Percentiles rank a stretch among this genome's conserved stretches.
Evolutionary conservation across 2,113 vertebrate genomes (phyloP).

Genomic region (Ifrita kowaldi): DNA sequence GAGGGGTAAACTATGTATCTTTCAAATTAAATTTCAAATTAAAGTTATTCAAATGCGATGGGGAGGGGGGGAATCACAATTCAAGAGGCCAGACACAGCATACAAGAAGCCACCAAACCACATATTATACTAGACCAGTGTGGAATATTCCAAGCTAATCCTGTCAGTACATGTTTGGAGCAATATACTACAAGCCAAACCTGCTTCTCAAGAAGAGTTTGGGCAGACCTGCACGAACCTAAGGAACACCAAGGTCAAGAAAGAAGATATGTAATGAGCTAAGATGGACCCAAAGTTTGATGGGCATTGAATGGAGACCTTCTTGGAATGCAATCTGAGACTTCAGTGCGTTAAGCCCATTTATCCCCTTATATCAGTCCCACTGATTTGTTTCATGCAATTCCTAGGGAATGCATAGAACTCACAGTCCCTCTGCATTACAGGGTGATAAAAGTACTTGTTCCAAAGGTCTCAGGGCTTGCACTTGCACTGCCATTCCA

Average conservation of each 20-base stretch:
- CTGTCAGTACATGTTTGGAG: neutral
- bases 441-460: neutral
- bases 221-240: neutral
- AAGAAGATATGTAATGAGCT: neutral
- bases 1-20: neutral
- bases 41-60: neutral
- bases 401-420: neutral
- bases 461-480: neutral
- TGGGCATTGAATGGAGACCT: neutral
- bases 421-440: neutral
- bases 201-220: neutral
- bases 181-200: neutral
- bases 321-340: neutral
- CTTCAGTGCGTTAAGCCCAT: neutral
- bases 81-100: neutral
- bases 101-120: neutral
- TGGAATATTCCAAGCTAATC: neutral
- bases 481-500: neutral
- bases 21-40: neutral
- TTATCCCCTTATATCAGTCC: neutral
- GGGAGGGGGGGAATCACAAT: rapidly evolving
- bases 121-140: neutral
- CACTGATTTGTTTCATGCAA: neutral
- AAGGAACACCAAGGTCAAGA: neutral
- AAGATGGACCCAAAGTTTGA: rapidly evolving